Evolutionary conservation across 2,888 invertebrate species (phyloP), one percentile per base, ranked within the genome.

Genomic region (Leptothorax acervorum): DNA sequence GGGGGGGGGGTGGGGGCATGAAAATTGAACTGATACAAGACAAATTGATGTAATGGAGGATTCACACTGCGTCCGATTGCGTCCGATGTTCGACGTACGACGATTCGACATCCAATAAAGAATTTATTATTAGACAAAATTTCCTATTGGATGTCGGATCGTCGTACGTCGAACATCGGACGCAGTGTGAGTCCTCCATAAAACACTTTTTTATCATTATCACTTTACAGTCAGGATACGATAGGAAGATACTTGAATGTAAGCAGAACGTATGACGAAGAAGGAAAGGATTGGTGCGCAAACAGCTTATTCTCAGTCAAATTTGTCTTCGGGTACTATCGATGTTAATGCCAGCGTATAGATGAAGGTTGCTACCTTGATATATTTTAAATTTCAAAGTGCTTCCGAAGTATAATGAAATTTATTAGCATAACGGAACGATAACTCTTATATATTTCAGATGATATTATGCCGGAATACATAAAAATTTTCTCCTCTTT

Each of bases 291-390:
- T 75, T 84, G 87, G 39, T 88, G 88, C 66, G 90, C 90, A 68
- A 91, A 91, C 73, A 92, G 94, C 78, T 91, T 92, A 57, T 90
- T 95, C 53, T 94, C 95, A 3, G 89, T 93, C 8, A 93, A 93
- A 83, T 95, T 85, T 94, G 92, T 86, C 87, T 95, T 15, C 92
- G 93, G 90, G 92, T 95, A 42, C 94, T 94, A 75, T 93, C 93
- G 8, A 92, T 93, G 88, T 89, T 95, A 11, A 57, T 94, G 51
- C 91, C 91, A 92, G 76, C 92, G 93, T 74, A 92, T 95, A 11
- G 92, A 93, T 63, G 90, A 94, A 92, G 94, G 94, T 93, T 90
- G 70, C 12, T n/a, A 73, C 57, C 23, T 23, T 2, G 48, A 62
- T 3, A 53, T 66, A 39, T 55, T 28, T 74, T 11, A 74, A 48